Evolutionary conservation across 2,113 vertebrate genomes (phyloP).

Genomic region (Scomber colias): DNA sequence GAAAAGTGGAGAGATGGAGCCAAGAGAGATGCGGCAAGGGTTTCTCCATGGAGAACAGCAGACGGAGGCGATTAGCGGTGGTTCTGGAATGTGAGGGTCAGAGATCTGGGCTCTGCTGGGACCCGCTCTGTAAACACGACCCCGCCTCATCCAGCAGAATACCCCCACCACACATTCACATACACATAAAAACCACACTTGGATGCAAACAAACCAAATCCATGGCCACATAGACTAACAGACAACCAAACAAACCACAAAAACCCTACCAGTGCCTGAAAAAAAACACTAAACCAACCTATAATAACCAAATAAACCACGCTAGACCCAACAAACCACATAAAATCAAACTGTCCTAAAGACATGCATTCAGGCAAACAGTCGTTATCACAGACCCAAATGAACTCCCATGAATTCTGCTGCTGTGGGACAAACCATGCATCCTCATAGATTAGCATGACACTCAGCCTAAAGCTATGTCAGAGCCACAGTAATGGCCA

Average conservation of each 20-base stretch:
- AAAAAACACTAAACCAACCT: constrained; percentile 38
- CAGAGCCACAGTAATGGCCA: constrained; percentile 43
- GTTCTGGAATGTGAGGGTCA: constrained; percentile 85
- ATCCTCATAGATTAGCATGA: constrained; percentile 55
- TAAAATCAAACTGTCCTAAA: constrained; percentile 17
- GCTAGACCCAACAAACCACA: constrained; percentile 33
- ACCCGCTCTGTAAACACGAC: constrained; percentile 83
- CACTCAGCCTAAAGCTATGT: constrained; percentile 56
- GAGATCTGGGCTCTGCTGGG: constrained; percentile 82
- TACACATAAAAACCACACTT: constrained; percentile 62
- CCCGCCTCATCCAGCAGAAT: constrained; percentile 74
- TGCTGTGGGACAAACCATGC: constrained; percentile 10
- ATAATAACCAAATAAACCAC: constrained; percentile 46
- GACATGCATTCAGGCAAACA: constrained; percentile 23
- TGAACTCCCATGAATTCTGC: constrained; percentile 16
- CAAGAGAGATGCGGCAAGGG: constrained; percentile 68
- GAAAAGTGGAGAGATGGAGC: constrained; percentile 63
- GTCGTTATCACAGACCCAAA: constrained; percentile 45
- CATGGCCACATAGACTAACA: constrained; percentile 56
- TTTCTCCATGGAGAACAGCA: constrained; percentile 71
- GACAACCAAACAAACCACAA: constrained; percentile 65
- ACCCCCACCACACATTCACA: constrained; percentile 59
- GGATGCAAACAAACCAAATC: constrained; percentile 69
- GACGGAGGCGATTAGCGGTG: constrained; percentile 82
- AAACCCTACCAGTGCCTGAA: constrained; percentile 42